A percentile compares a stretch with the other conserved stretches of the same genome.
These are phyloP conservation scores for Agrilus cyanescens DNA, from an alignment of 2,888 invertebrate genomes.

Conservation along the genomic window DNA sequence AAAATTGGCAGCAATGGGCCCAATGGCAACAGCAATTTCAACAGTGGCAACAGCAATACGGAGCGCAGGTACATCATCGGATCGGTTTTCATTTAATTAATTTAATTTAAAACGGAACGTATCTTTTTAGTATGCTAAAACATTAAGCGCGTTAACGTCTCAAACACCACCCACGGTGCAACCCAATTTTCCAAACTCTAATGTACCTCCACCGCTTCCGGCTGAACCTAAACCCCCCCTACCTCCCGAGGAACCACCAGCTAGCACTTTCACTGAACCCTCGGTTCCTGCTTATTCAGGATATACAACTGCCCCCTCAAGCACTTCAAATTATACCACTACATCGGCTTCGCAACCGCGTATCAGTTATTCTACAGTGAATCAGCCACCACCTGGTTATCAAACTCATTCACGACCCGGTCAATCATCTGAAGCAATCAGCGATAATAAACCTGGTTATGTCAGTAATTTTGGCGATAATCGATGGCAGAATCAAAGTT, in stretches of 20 bases:
- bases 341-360: constrained; percentile 27
- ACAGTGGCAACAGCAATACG: constrained; percentile 65
- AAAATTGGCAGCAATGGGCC: constrained; percentile 63
- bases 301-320: too few relatives aligned
- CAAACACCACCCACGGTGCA: constrained; percentile 10
- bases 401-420: constrained; percentile 17
- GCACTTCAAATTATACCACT: constrained; percentile 7
- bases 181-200: constrained; percentile 21
- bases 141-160: constrained; percentile 31
- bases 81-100: neutral
- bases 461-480: too few relatives aligned
- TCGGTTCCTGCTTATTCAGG: neutral
- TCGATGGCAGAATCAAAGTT: constrained; percentile 1
- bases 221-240: constrained; percentile 33
- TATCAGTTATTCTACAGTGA: constrained; percentile 16
- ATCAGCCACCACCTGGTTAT: constrained; percentile 18
- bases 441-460: constrained; percentile 3
- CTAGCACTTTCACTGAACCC: neutral
- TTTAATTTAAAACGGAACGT: neutral
- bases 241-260: constrained; percentile 30
- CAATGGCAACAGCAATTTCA: constrained; percentile 70
- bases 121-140: constrained; percentile 41
- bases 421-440: constrained; percentile 1
- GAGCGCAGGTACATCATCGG: constrained; percentile 48
- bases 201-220: constrained; percentile 38